Conservation (phyloP, 2,113 vertebrate genomes). For the Chionis minor region DNA sequence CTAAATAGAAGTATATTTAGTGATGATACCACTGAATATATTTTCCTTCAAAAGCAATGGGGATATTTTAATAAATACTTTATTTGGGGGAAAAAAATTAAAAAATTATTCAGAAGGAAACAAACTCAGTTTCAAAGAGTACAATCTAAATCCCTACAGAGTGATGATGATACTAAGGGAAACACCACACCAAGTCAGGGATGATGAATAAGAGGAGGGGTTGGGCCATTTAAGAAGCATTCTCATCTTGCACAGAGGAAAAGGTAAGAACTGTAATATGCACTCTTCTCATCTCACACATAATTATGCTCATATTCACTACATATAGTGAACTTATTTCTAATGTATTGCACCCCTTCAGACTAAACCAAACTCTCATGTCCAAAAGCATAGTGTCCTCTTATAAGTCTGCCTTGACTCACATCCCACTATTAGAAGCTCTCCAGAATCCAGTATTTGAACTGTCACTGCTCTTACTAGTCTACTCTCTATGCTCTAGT, state of each 20-base stretch:
- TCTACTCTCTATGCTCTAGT: neutral
- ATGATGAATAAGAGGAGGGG: neutral
- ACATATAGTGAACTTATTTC: neutral
- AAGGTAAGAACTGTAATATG: neutral
- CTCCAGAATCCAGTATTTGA: neutral
- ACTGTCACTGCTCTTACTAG: neutral
- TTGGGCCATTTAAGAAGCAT: neutral
- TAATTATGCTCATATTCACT: neutral
- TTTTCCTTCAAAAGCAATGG: neutral
- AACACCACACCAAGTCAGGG: neutral
- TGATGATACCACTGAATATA: neutral
- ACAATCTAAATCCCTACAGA: neutral
- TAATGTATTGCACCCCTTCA: neutral
- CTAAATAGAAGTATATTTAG: neutral
- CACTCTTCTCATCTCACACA: neutral
- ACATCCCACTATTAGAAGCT: neutral
- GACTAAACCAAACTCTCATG: neutral
- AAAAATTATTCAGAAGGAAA: neutral
- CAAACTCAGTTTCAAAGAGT: neutral
- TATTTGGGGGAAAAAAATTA: neutral
- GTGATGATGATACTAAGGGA: neutral
- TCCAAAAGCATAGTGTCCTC: neutral
- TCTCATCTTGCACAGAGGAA: neutral
- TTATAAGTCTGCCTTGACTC: neutral
- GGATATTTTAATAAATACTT: neutral